Evolutionary conservation across 2,888 invertebrate species (phyloP).

Genomic region (Torymus auratus): DNA sequence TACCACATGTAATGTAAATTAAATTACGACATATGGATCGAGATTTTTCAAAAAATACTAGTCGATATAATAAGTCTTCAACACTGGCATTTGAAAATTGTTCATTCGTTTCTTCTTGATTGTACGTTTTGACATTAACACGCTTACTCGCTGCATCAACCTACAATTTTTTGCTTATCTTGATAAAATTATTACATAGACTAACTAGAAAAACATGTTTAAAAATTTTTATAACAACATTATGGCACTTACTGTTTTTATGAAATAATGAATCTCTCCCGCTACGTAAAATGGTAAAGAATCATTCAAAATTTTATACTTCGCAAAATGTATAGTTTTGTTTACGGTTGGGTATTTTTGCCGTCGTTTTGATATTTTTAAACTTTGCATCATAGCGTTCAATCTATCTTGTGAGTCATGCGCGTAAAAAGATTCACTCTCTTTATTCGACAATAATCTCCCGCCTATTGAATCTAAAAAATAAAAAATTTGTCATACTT

Average conservation of each 20-base stretch:
- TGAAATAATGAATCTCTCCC: slow-evolving; percentile 65
- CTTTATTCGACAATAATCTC: slow-evolving; percentile 53
- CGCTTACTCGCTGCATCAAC: slow-evolving; percentile 58
- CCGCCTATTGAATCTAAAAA: slow-evolving; percentile 61
- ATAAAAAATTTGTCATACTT: not conserved
- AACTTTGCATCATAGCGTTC: slow-evolving; percentile 54
- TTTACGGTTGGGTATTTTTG: slow-evolving; percentile 23
- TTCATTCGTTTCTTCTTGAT: slow-evolving; percentile 48
- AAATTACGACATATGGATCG: slow-evolving; percentile 64
- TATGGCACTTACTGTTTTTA: slow-evolving; percentile 61
- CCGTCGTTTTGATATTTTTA: slow-evolving; percentile 57
- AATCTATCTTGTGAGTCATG: slow-evolving; percentile 62
- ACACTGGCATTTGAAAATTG: slow-evolving; percentile 63
- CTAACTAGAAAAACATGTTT: no score
- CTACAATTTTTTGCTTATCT: slow-evolving; percentile 31
- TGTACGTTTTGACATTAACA: slow-evolving; percentile 50
- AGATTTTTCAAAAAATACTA: slow-evolving; percentile 59
- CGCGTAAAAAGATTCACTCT: slow-evolving; percentile 61
- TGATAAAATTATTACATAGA: no score
- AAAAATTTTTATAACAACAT: not conserved
- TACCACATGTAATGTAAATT: slow-evolving; percentile 66
- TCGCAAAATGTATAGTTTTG: slow-evolving; percentile 56
- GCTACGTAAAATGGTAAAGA: slow-evolving; percentile 59
- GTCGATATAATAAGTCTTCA: slow-evolving; percentile 59
- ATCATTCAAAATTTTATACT: slow-evolving; percentile 40